phyloP scores from a whole-genome alignment of 2,797 vertebrate species.

The Eutrigla gurnardus region DNA sequence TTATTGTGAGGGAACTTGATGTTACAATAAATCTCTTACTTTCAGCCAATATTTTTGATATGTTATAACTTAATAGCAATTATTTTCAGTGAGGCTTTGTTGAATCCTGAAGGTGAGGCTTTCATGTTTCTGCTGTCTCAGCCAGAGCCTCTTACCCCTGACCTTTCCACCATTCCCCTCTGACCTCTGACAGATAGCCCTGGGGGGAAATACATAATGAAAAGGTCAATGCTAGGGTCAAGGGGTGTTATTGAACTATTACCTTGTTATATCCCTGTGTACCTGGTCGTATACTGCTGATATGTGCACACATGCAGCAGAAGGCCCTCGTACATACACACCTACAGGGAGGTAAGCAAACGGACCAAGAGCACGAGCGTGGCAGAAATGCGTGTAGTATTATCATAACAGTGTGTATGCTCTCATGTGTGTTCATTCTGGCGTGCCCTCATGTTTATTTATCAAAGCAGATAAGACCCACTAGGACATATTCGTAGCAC shows the following conservation, averaged over 20 bases:
- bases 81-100: not conserved
- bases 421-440: constrained; percentile 44
- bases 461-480: constrained; percentile 56
- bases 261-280: constrained; percentile 37
- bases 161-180: constrained; percentile 40
- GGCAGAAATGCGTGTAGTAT: constrained; percentile 43
- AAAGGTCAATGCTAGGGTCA: constrained; percentile 55
- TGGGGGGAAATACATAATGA: constrained; percentile 18
- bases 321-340: constrained; percentile 5
- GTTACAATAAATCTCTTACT: constrained; percentile 7
- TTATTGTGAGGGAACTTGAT: not conserved
- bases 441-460: constrained; percentile 69
- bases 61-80: not conserved
- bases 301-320: not conserved
- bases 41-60: not conserved
- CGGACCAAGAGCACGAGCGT: constrained; percentile 3
- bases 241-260: constrained; percentile 43
- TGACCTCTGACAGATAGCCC: constrained; percentile 30
- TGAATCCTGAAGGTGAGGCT: not conserved
- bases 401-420: constrained; percentile 39
- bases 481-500: constrained; percentile 54
- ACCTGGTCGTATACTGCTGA: not conserved
- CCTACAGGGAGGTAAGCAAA: not conserved
- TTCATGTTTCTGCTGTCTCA: constrained; percentile 42
- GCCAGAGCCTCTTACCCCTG: constrained; percentile 18